Percentiles rank a stretch among this genome's conserved stretches.
phyloP scores from a whole-genome alignment of 1,140 invertebrate species.

The Anoplophora glabripennis region DNA sequence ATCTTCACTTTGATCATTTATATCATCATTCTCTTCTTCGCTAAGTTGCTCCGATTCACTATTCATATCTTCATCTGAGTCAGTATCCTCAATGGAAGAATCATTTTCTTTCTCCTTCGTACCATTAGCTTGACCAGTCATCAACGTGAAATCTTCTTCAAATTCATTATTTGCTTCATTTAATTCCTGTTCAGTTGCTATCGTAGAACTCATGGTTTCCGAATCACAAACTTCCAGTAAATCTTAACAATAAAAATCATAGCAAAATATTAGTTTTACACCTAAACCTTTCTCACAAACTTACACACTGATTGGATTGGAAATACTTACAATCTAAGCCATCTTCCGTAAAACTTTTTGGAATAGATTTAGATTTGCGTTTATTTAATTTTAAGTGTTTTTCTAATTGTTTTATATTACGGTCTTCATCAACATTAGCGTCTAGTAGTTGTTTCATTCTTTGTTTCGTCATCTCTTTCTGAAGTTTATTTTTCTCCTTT shows the following conservation, averaged over 20 bases:
- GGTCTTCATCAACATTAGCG: conserved; percentile 78
- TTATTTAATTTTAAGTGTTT: conserved; percentile 83
- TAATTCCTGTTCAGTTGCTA: conserved; percentile 62
- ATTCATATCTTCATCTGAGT: conserved; percentile 1
- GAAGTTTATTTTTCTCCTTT: conserved; percentile 51
- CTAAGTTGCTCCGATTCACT: conserved; percentile 9
- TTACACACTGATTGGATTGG: conserved; percentile 7
- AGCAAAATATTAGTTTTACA: not conserved
- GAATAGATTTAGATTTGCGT: conserved; percentile 68
- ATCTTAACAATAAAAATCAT: conserved; percentile 53
- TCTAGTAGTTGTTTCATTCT: conserved; percentile 62
- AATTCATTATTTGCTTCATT: conserved; percentile 62
- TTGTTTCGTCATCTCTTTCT: conserved; percentile 56
- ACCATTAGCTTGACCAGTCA: conserved; percentile 23
- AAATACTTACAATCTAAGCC: conserved; percentile 78
- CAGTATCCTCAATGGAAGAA: conserved; percentile 1
- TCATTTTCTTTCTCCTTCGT: not conserved
- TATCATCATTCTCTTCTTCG: conserved; percentile 31
- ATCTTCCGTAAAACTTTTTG: conserved; percentile 76
- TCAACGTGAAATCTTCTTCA: conserved; percentile 60
- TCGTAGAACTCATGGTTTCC: conserved; percentile 62
- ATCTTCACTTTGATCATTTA: conserved; percentile 36
- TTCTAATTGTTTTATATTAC: conserved; percentile 73
- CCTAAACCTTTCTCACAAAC: conserved; percentile 1
- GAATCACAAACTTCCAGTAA: conserved; percentile 77